These are phyloP conservation scores for Brachyrhaphis roseni DNA, from an alignment of 2,797 vertebrate species.

Conservation along the genomic window DNA sequence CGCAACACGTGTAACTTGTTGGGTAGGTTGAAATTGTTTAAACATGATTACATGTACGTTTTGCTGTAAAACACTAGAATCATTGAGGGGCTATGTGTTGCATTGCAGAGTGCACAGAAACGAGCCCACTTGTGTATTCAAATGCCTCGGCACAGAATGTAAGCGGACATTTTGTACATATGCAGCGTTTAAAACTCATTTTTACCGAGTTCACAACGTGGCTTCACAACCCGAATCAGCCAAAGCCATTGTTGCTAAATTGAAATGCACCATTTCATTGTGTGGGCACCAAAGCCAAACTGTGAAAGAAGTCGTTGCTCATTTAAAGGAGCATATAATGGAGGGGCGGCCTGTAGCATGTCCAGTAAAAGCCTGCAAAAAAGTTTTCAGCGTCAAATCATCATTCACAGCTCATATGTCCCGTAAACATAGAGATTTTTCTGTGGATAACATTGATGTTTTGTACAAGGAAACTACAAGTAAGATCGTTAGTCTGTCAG, in stretches of 20 bases:
- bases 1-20: too few relatives aligned
- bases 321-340: not conserved
- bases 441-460: not conserved
- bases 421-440: not conserved
- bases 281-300: not conserved
- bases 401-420: constrained; percentile 9
- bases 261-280: not conserved
- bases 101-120: too few relatives aligned
- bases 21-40: too few relatives aligned
- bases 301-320: not conserved
- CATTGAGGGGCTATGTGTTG: too few relatives aligned
- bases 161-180: not conserved
- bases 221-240: not conserved
- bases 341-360: not conserved
- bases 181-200: not conserved
- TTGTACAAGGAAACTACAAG: not conserved
- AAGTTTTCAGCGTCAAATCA: not conserved
- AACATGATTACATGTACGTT: too few relatives aligned
- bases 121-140: too few relatives aligned
- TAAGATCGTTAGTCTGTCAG: not conserved
- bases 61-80: too few relatives aligned
- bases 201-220: not conserved
- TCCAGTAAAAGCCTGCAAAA: not conserved
- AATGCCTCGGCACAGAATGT: not conserved
- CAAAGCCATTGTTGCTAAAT: not conserved